A percentile compares a stretch with the other conserved stretches of the same genome.
Conservation (phyloP, 2,797 vertebrate genomes). For the Lepidocolaptes lacrymiger region DNA sequence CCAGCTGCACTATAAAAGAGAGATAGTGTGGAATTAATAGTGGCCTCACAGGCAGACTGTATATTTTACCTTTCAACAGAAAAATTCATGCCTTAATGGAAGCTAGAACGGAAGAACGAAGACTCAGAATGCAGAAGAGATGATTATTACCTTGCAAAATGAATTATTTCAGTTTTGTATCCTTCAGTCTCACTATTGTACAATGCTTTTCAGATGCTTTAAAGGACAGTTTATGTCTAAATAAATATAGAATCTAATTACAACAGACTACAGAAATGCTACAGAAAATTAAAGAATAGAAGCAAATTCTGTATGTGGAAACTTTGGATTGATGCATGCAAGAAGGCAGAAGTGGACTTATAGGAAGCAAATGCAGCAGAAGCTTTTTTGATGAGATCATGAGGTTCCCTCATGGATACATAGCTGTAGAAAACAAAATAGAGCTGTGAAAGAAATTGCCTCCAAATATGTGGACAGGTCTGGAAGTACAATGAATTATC, state of each 20-base stretch:
- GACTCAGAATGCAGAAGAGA: conserved; percentile 7
- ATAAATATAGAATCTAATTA: background rate
- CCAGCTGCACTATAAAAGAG: conserved; percentile 69
- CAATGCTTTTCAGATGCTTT: background rate
- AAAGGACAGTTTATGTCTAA: background rate
- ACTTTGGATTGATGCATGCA: background rate
- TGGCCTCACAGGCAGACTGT: conserved; percentile 61
- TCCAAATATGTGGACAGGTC: background rate
- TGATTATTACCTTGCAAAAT: background rate
- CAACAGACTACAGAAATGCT: background rate
- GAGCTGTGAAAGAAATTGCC: background rate
- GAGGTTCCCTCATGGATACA: background rate
- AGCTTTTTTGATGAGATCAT: background rate
- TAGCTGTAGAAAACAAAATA: background rate
- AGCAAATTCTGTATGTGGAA: background rate
- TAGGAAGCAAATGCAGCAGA: background rate
- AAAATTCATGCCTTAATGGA: conserved; percentile 46
- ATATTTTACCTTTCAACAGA: conserved; percentile 54
- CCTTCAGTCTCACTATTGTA: background rate
- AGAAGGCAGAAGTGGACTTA: background rate
- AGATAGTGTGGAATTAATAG: conserved; percentile 74
- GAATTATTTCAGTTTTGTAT: background rate
- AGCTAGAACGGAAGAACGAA: background rate
- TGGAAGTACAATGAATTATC: background rate
- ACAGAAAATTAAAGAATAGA: background rate